Evolutionary conservation across 2,113 vertebrate species (phyloP).

Genomic region (Crotophaga sulcirostris): DNA sequence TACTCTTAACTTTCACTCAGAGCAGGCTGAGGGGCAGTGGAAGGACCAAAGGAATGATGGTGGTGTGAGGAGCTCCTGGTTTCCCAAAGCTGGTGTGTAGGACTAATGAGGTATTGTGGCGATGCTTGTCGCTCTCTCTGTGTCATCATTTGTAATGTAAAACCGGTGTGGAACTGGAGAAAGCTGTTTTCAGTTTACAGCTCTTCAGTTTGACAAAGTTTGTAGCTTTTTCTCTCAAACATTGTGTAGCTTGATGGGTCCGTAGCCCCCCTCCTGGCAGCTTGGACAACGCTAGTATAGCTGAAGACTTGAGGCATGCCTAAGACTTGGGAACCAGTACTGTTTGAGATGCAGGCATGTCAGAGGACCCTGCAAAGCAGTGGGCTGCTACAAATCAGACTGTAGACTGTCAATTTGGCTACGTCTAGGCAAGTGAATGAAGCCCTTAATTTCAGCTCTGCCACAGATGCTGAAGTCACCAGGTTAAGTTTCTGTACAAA

Average conservation of each 20-base stretch:
- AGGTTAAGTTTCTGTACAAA: background rate
- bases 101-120: background rate
- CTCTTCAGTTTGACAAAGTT: background rate
- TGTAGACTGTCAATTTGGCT: no score
- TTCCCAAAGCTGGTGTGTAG: background rate
- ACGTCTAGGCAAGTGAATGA: background rate
- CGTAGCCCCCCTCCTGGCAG: background rate
- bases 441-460: background rate
- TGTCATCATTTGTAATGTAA: background rate
- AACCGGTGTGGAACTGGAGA: background rate
- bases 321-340: background rate
- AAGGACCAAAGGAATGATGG: background rate
- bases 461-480: background rate
- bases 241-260: background rate
- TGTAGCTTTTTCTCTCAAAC: background rate
- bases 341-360: fast-evolving
- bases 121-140: background rate
- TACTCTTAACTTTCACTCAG: background rate
- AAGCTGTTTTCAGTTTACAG: background rate
- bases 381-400: fast-evolving
- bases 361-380: background rate
- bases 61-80: background rate
- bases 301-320: background rate
- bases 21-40: background rate
- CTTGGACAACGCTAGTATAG: no score